These are phyloP conservation scores for Aporophyla nigra DNA, from an alignment of 2,888 invertebrate species.

Conservation along the genomic window DNA sequence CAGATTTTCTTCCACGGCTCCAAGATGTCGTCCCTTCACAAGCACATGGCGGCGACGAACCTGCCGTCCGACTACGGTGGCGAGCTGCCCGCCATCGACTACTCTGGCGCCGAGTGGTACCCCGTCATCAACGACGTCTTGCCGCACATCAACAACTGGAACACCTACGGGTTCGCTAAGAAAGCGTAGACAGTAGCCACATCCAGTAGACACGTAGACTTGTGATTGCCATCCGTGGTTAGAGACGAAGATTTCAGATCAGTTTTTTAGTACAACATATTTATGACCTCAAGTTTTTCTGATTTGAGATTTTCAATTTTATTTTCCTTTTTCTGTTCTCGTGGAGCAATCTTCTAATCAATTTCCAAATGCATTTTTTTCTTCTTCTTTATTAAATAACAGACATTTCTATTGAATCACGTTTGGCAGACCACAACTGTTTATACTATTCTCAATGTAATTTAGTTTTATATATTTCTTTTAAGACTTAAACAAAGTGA, in stretches of 20 bases:
- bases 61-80: constrained; percentile 95
- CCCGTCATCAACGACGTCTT: constrained; percentile 92
- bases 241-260: constrained; percentile 27
- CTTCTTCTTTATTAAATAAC: neutral
- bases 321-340: constrained; percentile 15
- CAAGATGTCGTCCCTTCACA: constrained; percentile 95
- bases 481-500: constrained; percentile 60
- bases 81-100: constrained; percentile 93
- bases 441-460: constrained; percentile 55
- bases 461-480: constrained; percentile 48
- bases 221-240: constrained; percentile 46
- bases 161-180: constrained; percentile 92
- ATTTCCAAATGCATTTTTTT: constrained; percentile 17
- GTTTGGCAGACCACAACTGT: constrained; percentile 52
- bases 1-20: constrained; percentile 96
- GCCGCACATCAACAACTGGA: constrained; percentile 93
- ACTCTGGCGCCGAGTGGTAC: constrained; percentile 95
- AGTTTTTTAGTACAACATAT: constrained; percentile 52
- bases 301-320: neutral
- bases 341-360: neutral
- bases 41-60: constrained; percentile 92
- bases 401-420: constrained; percentile 27
- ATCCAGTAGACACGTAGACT: constrained; percentile 24
- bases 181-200: constrained; percentile 75
- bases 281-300: constrained; percentile 18